Evolutionary conservation across 1,140 invertebrate species (phyloP), one percentile per base, ranked within the genome.

Genomic region (Adoxophyes honmai): DNA sequence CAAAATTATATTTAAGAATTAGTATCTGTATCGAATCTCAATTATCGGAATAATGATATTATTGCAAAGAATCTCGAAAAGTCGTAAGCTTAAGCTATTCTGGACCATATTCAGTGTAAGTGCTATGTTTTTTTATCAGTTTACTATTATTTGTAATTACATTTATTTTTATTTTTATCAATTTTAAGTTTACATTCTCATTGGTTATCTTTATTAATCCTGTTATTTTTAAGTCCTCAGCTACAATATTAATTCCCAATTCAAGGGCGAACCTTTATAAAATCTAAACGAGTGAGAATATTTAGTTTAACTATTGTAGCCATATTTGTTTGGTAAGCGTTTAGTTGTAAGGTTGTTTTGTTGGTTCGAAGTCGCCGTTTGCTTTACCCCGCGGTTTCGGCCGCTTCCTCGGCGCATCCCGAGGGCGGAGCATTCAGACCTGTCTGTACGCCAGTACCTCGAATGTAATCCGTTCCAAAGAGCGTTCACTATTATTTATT

Each of bases 381-480:
- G 21, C 21, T 28, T 28, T 28, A 28, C 2, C 21, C 18, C 53
- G 33, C 34, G 21, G 21, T 28, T 28, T 28, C 21, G 21, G 21
- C 21, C 6, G 21, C 21, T 28, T 3, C 21, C 21, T 28, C 21
- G 21, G 21, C 21, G 18, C n/a, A 28, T 13, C 1, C 16, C 36
- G 59, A 15, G 61, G 38, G 52, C 60, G 63, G 66, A 60, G 53
- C 58, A 58, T 67, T 67, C 61, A 60, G 34, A 48, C 53, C 36
- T 52, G 35, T 57, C 53, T 44, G 56, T 62, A 61, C 57, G 56
- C 18, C 56, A 59, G 66, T 66, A 77, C 73, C 73, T 81, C 70
- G 78, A 73, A 75, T 68, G 73, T 74, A 73, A 80, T 72, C 78
- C 71, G 80, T 79, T 82, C 83, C 79, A 84, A 84, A 86, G 81